These are phyloP conservation scores for Cyclophora punctaria DNA, from an alignment of 2,888 invertebrate genomes.

Conservation along the genomic window DNA sequence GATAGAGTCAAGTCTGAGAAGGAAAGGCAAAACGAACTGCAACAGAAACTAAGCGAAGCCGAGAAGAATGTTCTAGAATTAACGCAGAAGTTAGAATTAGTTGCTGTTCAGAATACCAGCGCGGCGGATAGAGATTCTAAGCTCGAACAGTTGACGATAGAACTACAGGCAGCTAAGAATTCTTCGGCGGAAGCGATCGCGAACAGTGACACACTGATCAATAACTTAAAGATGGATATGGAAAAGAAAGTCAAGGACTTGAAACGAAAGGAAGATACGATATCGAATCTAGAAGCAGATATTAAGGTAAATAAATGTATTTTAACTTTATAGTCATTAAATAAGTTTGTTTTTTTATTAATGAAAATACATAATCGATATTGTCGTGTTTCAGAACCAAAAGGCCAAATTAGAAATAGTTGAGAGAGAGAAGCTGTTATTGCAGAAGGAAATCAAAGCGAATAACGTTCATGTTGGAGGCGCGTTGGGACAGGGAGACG, in stretches of 20 bases:
- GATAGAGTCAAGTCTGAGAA: slow-evolving; percentile 51
- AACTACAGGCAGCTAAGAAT: slow-evolving; percentile 57
- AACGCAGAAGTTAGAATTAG: slow-evolving; percentile 58
- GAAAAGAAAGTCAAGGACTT: slow-evolving; percentile 57
- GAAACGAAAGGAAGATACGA: slow-evolving; percentile 51
- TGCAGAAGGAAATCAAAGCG: slow-evolving; percentile 61
- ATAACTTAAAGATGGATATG: slow-evolving; percentile 51
- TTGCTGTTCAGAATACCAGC: slow-evolving; percentile 54
- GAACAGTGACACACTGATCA: slow-evolving; percentile 50
- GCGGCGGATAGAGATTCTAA: slow-evolving; percentile 56
- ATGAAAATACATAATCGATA: neutral
- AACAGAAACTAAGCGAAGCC: slow-evolving; percentile 48
- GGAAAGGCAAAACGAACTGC: slow-evolving; percentile 51
- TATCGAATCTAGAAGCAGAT: slow-evolving; percentile 55
- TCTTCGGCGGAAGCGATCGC: slow-evolving; percentile 45
- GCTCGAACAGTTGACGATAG: slow-evolving; percentile 57
- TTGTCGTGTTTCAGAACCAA: slow-evolving; percentile 33
- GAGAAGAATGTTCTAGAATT: slow-evolving; percentile 53
- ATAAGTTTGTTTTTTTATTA: neutral
- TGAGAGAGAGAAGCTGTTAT: slow-evolving; percentile 51
- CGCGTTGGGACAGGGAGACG: slow-evolving; percentile 51
- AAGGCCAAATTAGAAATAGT: slow-evolving; percentile 56
- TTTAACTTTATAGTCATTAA: neutral
- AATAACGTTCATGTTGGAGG: slow-evolving; percentile 43
- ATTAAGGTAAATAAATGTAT: slow-evolving; percentile 42